Evolutionary conservation across 2,113 vertebrate species (phyloP).

Genomic region (Pao palembangensis): DNA sequence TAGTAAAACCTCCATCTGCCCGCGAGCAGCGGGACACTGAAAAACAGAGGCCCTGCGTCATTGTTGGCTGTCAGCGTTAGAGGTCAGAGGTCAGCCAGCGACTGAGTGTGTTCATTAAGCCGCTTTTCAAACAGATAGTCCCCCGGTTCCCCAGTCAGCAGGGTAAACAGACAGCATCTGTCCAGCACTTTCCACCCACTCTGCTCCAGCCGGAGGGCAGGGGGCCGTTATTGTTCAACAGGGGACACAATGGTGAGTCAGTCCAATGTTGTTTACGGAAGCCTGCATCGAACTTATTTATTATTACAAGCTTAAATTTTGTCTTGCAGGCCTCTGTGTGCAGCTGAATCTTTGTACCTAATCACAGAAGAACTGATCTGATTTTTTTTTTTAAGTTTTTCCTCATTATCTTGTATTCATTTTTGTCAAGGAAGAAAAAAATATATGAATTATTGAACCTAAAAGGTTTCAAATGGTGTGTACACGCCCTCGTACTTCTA

Average conservation of each 20-base stretch:
- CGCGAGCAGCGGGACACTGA: conserved; percentile 3
- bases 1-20: conserved; percentile 4
- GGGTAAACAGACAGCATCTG: conserved; percentile 53
- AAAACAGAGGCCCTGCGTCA: conserved; percentile 18
- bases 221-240: neutral
- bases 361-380: too few relatives aligned
- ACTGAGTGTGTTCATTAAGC: conserved; percentile 31
- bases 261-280: neutral
- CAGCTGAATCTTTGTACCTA: too few relatives aligned
- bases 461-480: too few relatives aligned
- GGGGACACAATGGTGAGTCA: neutral
- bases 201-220: neutral
- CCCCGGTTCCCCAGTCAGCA: conserved; percentile 36
- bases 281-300: too few relatives aligned
- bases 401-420: too few relatives aligned
- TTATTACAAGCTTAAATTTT: too few relatives aligned
- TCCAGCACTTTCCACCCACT: conserved; percentile 1
- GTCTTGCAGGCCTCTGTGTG: too few relatives aligned
- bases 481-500: too few relatives aligned
- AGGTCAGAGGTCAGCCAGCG: conserved; percentile 12
- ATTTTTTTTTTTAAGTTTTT: too few relatives aligned
- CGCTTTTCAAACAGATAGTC: conserved; percentile 37
- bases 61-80: conserved; percentile 31
- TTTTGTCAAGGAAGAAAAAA: too few relatives aligned
- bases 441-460: too few relatives aligned